Conservation (phyloP, 2,797 vertebrate genomes). For the Microcaecilia unicolor region DNA sequence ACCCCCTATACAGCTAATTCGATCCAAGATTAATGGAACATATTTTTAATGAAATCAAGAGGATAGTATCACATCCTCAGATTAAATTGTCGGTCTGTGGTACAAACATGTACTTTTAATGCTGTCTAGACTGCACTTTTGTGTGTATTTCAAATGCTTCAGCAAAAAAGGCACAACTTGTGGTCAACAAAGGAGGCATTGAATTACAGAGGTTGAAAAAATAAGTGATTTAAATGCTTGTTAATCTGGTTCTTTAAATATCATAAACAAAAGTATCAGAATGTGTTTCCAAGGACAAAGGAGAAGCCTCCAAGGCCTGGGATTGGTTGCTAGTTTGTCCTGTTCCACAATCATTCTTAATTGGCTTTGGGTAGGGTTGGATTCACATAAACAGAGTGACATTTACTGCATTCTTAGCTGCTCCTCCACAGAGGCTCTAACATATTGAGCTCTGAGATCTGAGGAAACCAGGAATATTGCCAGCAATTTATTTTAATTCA, state of each 20-base stretch:
- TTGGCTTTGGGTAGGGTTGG: slow-evolving; percentile 43
- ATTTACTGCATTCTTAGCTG: slow-evolving; percentile 30
- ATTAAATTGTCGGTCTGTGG: too few species aligned
- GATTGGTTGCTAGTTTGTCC: slow-evolving; percentile 52
- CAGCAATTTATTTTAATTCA: slow-evolving; percentile 34
- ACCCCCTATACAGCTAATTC: too few species aligned
- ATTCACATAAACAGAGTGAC: slow-evolving; percentile 40
- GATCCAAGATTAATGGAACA: too few species aligned
- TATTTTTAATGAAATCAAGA: too few species aligned
- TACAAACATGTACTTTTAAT: too few species aligned
- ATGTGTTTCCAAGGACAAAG: slow-evolving; percentile 79
- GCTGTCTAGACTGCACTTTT: too few species aligned
- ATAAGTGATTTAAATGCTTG: slow-evolving; percentile 31
- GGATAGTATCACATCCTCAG: too few species aligned
- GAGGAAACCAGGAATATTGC: slow-evolving; percentile 22
- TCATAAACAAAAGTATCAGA: slow-evolving; percentile 49
- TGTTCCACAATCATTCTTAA: slow-evolving; percentile 59
- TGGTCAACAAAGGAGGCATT: slow-evolving; percentile 29
- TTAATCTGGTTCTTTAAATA: slow-evolving; percentile 50
- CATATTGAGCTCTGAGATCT: slow-evolving; percentile 12
- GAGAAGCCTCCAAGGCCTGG: slow-evolving; percentile 55
- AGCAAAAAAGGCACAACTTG: slow-evolving; percentile 9
- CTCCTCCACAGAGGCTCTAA: slow-evolving; percentile 24
- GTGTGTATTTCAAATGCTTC: slow-evolving; percentile 18
- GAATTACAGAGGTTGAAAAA: slow-evolving; percentile 23